Evolutionary conservation across 2,888 invertebrate species (phyloP).

Genomic region (Gandaritis pyraliata): DNA sequence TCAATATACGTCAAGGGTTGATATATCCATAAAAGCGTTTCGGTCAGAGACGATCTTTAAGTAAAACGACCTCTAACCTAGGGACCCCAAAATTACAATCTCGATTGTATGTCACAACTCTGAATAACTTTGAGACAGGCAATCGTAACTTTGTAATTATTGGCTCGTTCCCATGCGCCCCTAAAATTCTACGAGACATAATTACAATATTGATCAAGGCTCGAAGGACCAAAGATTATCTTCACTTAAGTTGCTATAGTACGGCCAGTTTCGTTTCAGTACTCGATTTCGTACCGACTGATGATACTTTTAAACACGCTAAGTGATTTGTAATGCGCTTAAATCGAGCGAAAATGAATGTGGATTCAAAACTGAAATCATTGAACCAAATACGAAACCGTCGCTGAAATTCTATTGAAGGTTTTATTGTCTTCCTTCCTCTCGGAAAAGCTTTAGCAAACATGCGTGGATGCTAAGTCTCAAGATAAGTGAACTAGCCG

Average conservation of each 20-base stretch:
- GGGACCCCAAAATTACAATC: slow-evolving; percentile 6
- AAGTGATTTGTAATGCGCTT: slow-evolving; percentile 45
- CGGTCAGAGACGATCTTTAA: too few relatives aligned
- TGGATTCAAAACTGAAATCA: slow-evolving; percentile 37
- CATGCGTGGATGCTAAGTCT: slow-evolving; percentile 14
- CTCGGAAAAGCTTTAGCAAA: slow-evolving; percentile 4
- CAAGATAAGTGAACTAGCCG: slow-evolving; percentile 35
- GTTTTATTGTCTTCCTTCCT: slow-evolving; percentile 3
- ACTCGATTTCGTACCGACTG: slow-evolving; percentile 19
- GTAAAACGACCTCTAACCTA: too few relatives aligned
- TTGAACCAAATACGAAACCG: slow-evolving; percentile 31
- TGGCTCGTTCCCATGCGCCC: slow-evolving; percentile 9
- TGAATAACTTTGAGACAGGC: slow-evolving; percentile 16
- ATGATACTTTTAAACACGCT: slow-evolving; percentile 32
- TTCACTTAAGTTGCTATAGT: slow-evolving; percentile 5
- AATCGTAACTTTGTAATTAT: slow-evolving; percentile 20
- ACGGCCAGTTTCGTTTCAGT: slow-evolving; percentile 3
- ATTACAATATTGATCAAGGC: slow-evolving; percentile 11
- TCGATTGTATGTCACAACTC: slow-evolving; percentile 17
- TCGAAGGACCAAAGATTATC: slow-evolving; percentile 8
- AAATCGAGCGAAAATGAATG: slow-evolving; percentile 42
- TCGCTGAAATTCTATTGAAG: slow-evolving; percentile 2
- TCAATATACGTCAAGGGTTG: background rate
- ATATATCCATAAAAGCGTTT: background rate
- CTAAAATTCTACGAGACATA: slow-evolving; percentile 9